Evolutionary conservation across 2,797 vertebrate genomes (phyloP), one percentile per base, ranked within the genome.

Genomic region (Margarornis squamiger): DNA sequence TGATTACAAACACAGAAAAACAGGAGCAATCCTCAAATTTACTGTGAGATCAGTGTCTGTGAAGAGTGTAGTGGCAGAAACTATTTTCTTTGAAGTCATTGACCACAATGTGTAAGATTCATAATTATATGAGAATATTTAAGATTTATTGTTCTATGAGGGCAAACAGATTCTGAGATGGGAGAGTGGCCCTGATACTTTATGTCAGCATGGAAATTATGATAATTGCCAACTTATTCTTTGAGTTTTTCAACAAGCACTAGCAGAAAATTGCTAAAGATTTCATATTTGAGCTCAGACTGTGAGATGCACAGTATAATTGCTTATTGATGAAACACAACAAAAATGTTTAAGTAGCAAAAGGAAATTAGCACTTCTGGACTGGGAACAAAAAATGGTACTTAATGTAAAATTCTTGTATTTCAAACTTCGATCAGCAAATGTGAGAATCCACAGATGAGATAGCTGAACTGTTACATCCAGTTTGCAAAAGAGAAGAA

Each of bases 231-330:
- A 90, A 90, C 16, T 90, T 88, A 77, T 54, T 94, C 84, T 86
- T 92, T 54, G 43, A 76, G 51, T 67, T 94, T 93, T 93, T 79
- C 77, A 92, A 94, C 65, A 94, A 95, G 71, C 83, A 92, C 80
- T 96, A 96, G 66, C 73, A 92, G 79, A 72, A 94, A 92, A 95
- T 84, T 94, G 66, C 86, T 72, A 73, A 34, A 85, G 74, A 90
- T 88, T 91, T 86, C 41, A 27, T 36, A 75, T 92, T 87, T 94
- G 88, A 96, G 96, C 92, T 90, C 91, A 94, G 90, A 92, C 86
- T 84, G 51, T 24, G 88, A 88, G 52, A 92, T 23, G 13, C 18
- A 36, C 22, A 71, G 67, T 79, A 6, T 61, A 93, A 95, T 77
- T 90, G 71, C 80, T 77, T 85, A 79, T 29, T 89, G 83, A 90